Base-by-base conservation (phyloP, 2,888 invertebrate species). In the Cataglyphis rosenhaueri region DNA sequence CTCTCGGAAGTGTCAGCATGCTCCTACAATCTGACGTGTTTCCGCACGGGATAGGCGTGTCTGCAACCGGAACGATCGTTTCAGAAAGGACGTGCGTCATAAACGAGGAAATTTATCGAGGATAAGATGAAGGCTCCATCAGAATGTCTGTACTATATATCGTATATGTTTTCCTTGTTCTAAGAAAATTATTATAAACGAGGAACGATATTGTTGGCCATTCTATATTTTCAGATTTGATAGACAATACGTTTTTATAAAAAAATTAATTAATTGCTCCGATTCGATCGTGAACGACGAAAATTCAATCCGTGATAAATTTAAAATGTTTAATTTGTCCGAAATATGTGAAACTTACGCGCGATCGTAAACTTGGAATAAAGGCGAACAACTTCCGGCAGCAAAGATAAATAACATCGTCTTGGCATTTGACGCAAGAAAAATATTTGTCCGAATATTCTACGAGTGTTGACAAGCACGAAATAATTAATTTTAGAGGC, bases 41-140 rank as follows among this genome's bases (percentile, higher is more conserved):
- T 12, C 0, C 1, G 64, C 92, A 92, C 32, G 92, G 92, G 1
- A 91, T 68, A 5, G 21, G 12, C 12, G 76, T 68, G 48, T 85
- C 91, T 91, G 83, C n/a, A 84, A 87, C 41, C 55, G 55, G 57
- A 76, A 66, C 38, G 29, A 35, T 66, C 35, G 35, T 76, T 55
- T 62, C 21, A 78, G 8, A 68, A 79, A 71, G 18, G 2, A 35
- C 25, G 32, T 21, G 52, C 18, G 15, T n/a, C 25, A 10, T 29
- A 10, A 57, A 71, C 4, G 35, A 62, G n/a, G 6, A 41, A 21
- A 29, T n/a, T 32, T 59, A 10, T 15, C 6, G 12, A 18, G 4
- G 44, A 9, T 18, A 10, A 61, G 1, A 70, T 55, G 1, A 52
- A 52, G 21, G 2, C 8, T 35, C 6, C 35, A 64, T 64, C 1